Percentiles rank a stretch among this genome's conserved stretches.
phyloP scores from a whole-genome alignment of 2,797 vertebrate species.

The Cossypha heuglini region DNA sequence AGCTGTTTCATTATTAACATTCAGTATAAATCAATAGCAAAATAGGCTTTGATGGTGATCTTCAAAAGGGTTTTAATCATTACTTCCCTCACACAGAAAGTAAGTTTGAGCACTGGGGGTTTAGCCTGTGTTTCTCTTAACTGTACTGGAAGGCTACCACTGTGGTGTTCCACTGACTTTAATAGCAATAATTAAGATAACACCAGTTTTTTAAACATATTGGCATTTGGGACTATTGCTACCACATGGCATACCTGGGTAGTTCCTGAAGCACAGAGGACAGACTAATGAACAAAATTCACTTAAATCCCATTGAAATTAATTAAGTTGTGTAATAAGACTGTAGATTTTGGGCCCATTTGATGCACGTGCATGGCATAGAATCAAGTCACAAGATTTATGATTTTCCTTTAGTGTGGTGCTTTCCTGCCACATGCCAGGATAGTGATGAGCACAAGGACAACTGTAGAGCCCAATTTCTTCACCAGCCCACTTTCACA shows the following conservation, averaged over 20 bases:
- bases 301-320: conserved; percentile 13
- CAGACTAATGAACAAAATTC: background rate
- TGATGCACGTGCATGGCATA: rapidly evolving
- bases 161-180: background rate
- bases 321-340: background rate
- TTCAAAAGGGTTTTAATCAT: conserved; percentile 46
- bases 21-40: conserved; percentile 30
- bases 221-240: background rate
- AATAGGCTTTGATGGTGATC: conserved; percentile 39
- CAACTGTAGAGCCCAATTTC: background rate
- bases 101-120: background rate
- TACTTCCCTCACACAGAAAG: conserved; percentile 5
- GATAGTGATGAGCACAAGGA: background rate
- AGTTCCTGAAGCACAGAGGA: background rate
- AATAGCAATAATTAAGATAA: background rate
- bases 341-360: background rate
- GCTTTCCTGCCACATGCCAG: background rate
- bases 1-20: conserved; percentile 50
- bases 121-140: conserved; percentile 6
- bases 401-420: background rate
- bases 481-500: background rate
- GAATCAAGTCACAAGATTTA: background rate
- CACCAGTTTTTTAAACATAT: background rate
- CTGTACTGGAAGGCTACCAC: background rate
- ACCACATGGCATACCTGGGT: background rate